A percentile compares a stretch with the other conserved stretches of the same genome.
phyloP scores from a whole-genome alignment of 2,888 invertebrate species.

The Phrixothrix hirtus region DNA sequence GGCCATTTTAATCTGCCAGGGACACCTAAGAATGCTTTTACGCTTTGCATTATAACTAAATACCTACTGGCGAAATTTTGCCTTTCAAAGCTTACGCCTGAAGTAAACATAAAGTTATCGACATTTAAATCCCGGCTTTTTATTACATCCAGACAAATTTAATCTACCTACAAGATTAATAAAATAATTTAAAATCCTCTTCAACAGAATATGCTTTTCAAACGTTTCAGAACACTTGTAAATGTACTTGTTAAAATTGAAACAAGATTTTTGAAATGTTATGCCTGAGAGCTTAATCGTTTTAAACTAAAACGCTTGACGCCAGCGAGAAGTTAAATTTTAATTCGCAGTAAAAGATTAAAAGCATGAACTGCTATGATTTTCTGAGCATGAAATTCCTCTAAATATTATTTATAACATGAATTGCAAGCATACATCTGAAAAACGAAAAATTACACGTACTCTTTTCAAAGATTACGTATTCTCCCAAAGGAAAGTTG shows the following conservation, averaged over 20 bases:
- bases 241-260: constrained; percentile 12
- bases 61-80: constrained; percentile 19
- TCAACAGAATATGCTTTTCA: constrained; percentile 6
- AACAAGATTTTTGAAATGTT: constrained; percentile 9
- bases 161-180: constrained; percentile 9
- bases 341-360: neutral
- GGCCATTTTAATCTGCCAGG: constrained; percentile 26
- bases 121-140: too few relatives aligned
- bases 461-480: neutral
- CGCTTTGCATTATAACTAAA: constrained; percentile 23
- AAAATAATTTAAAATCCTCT: constrained; percentile 20
- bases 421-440: neutral
- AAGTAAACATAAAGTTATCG: too few relatives aligned
- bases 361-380: too few relatives aligned
- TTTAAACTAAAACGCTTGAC: constrained; percentile 2
- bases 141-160: too few relatives aligned
- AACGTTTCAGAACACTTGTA: constrained; percentile 11
- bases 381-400: too few relatives aligned
- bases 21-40: constrained; percentile 21
- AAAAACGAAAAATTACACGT: neutral
- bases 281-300: constrained; percentile 1
- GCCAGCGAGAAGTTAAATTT: neutral
- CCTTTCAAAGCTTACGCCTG: constrained; percentile 6
- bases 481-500: neutral
- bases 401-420: neutral